Evolutionary conservation across 2,113 vertebrate genomes (phyloP).

Genomic region (Melanocharis versteri): DNA sequence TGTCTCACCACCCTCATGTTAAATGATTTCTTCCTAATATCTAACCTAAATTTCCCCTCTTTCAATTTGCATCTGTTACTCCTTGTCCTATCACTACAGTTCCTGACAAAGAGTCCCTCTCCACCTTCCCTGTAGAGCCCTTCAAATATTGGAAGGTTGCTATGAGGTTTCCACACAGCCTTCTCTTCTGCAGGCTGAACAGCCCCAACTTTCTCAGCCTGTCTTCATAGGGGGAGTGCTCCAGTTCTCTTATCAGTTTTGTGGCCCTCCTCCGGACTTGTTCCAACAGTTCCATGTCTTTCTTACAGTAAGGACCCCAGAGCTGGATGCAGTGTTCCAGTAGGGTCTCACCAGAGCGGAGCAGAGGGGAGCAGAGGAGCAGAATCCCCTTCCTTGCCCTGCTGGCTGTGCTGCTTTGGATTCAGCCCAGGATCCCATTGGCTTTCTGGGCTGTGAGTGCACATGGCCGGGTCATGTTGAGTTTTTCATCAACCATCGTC

Average conservation of each 20-base stretch:
- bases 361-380: not conserved
- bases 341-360: not conserved
- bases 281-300: not conserved
- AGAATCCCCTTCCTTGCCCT: not conserved
- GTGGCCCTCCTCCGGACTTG: not conserved
- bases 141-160: not conserved
- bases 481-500: not conserved
- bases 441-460: not conserved
- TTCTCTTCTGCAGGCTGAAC: not conserved
- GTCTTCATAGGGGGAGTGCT: not conserved
- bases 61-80: not conserved
- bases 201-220: not conserved
- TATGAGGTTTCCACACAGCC: accelerated
- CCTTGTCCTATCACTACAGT: not conserved
- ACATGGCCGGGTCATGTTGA: not conserved
- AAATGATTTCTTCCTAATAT: not conserved
- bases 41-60: not conserved
- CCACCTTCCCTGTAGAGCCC: not conserved
- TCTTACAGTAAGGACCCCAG: not conserved
- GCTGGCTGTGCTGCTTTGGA: accelerated
- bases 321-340: not conserved
- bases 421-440: not conserved
- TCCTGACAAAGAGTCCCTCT: not conserved
- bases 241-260: accelerated
- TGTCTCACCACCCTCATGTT: not conserved